Evolutionary conservation across 2,113 vertebrate genomes (phyloP).

Genomic region (Ctenomys sociabilis): DNA sequence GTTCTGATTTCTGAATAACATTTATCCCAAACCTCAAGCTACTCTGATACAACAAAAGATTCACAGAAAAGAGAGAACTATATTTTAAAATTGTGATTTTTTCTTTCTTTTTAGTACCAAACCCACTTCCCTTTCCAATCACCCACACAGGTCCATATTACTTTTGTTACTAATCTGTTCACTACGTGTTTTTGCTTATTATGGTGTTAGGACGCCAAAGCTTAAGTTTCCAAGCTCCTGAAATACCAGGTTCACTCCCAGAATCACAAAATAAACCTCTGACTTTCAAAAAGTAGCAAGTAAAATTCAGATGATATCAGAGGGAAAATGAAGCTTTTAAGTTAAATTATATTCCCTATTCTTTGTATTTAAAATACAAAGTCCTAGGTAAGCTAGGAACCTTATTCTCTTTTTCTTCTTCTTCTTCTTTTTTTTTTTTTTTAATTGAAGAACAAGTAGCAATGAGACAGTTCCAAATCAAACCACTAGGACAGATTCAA

Average conservation of each 20-base stretch:
- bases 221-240: neutral
- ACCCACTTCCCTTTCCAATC: neutral
- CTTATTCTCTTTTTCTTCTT: neutral
- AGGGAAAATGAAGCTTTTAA: neutral
- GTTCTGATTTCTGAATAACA: constrained; percentile 15
- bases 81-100: constrained; percentile 42
- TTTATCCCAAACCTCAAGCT: neutral
- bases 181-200: constrained; percentile 31
- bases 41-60: neutral
- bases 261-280: constrained; percentile 28
- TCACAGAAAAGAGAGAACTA: neutral
- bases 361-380: constrained; percentile 24
- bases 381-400: neutral
- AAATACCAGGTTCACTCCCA: neutral
- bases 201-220: neutral
- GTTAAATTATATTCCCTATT: constrained; percentile 12
- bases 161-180: constrained; percentile 38
- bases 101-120: constrained; percentile 21
- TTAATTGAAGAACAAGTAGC: too few species aligned
- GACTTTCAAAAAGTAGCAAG: constrained; percentile 55
- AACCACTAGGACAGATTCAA: too few species aligned
- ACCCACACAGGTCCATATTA: neutral
- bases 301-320: constrained; percentile 46
- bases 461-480: too few species aligned
- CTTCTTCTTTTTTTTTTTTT: too few species aligned